Base-by-base conservation (phyloP, 2,888 invertebrate species). In the Synergus japonicus region DNA sequence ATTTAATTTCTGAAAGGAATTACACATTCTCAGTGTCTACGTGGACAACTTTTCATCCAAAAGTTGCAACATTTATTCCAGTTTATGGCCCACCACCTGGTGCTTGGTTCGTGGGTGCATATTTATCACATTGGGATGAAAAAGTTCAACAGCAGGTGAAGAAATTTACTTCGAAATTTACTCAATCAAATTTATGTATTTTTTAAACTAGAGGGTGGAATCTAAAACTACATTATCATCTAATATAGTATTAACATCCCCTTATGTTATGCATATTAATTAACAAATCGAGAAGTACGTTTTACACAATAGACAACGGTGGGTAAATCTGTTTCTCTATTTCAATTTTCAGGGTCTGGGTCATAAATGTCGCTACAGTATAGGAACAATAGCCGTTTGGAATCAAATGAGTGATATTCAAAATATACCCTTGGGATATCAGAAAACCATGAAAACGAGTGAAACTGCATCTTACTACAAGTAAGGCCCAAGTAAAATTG, bases 341-440 rank as follows among this genome's bases (percentile, higher is more conserved):
- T 29, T 29, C 29, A 29, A 76, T 65, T 81, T 76, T 8, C 77
- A 93, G 93, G 93, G 93, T 0, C 88, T 93, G 63, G 92, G 92
- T 8, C 93, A 92, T 84, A 92, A 92, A 85, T 93, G 93, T 81
- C 92, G 90, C 77, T 93, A 93, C 83, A 93, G 93, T 82, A 88
- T 93, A 80, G 93, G 93, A 46, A 93, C 93, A 4, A 91, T 93
- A 60, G 93, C 92, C n/a, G 85, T 93, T 78, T 93, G 93, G 93
- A 91, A 89, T 43, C 92, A 92, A 85, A 89, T 90, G 8, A 89
- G 90, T 76, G 90, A 90, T 43, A 90, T 93, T 76, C 87, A 91
- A 77, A 92, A 90, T 79, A 90, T 93, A 83, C 92, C 92, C 44
- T 86, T 92, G 44, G 92, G 92, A 49, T 88, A 90, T 65, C 86